Evolutionary conservation across 2,888 invertebrate genomes (phyloP).

Genomic region (Lathronympha strigana): DNA sequence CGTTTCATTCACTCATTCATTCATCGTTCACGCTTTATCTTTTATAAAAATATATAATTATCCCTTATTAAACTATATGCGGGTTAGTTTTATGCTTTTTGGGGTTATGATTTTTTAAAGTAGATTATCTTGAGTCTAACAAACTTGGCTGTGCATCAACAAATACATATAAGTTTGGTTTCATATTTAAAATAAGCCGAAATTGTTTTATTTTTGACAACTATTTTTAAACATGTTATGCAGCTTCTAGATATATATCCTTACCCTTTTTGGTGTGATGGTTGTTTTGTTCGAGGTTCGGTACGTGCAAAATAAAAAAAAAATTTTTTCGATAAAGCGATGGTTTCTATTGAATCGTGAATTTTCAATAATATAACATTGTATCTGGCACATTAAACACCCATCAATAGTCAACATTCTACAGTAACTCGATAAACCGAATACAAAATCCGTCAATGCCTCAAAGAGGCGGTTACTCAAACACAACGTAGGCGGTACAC

Average conservation of each 20-base stretch:
- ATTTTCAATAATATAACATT: not conserved
- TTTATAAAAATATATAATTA: conserved; percentile 80
- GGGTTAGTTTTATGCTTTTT: conserved; percentile 64
- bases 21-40: conserved; percentile 61
- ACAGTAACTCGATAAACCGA: conserved; percentile 42
- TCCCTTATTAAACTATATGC: conserved; percentile 76
- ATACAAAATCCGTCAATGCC: conserved; percentile 43
- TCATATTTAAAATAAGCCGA: too few relatives aligned
- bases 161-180: too few relatives aligned
- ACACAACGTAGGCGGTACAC: conserved; percentile 54
- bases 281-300: too few relatives aligned
- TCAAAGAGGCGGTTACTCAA: conserved; percentile 48
- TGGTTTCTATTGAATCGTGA: too few relatives aligned
- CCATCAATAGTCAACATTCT: conserved; percentile 22
- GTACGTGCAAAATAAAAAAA: too few relatives aligned
- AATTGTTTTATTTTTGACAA: too few relatives aligned
- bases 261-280: too few relatives aligned
- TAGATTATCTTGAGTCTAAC: conserved; percentile 19
- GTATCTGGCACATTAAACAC: conserved; percentile 6
- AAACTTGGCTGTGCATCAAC: not conserved
- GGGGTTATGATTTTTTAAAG: conserved; percentile 50
- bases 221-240: too few relatives aligned
- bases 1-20: conserved; percentile 48
- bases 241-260: too few relatives aligned
- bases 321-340: too few relatives aligned